These are phyloP conservation scores for Arctia plantaginis DNA, from an alignment of 2,888 invertebrate genomes.

Conservation along the genomic window DNA sequence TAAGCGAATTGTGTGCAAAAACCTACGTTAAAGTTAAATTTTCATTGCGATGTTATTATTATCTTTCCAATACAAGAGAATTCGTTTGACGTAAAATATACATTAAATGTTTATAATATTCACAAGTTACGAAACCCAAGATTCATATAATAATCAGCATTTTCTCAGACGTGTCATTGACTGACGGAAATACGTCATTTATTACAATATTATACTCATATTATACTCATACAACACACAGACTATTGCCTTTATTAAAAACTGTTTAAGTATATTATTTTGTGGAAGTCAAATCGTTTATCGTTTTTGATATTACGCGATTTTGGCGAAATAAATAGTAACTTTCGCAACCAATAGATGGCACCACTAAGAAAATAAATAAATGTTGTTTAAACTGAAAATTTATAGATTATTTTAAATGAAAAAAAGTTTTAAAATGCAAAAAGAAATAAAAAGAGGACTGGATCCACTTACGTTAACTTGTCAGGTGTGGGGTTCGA, in stretches of 20 bases:
- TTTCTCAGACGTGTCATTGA: conserved; percentile 6
- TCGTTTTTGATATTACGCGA: background rate
- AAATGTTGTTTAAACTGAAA: background rate
- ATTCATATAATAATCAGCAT: background rate
- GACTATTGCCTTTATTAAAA: background rate
- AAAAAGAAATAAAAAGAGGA: conserved; percentile 11
- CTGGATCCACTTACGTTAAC: background rate
- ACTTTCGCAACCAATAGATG: conserved; percentile 7
- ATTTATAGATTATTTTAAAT: background rate
- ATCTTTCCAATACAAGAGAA: conserved; percentile 11
- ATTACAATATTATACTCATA: too few relatives aligned
- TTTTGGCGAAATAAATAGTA: background rate
- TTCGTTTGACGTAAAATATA: conserved; percentile 9
- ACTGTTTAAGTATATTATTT: background rate
- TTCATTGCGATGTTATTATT: background rate
- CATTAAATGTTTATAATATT: background rate
- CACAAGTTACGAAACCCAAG: conserved; percentile 1
- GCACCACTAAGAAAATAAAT: conserved; percentile 10
- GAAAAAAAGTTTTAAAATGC: background rate
- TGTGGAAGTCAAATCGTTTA: background rate
- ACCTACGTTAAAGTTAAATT: background rate
- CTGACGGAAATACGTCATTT: background rate
- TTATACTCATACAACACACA: background rate
- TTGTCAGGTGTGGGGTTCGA: conserved; percentile 93
- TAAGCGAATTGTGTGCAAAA: too few relatives aligned